Evolutionary conservation across 2,888 invertebrate genomes (phyloP).

Genomic region (Phrixothrix hirtus): DNA sequence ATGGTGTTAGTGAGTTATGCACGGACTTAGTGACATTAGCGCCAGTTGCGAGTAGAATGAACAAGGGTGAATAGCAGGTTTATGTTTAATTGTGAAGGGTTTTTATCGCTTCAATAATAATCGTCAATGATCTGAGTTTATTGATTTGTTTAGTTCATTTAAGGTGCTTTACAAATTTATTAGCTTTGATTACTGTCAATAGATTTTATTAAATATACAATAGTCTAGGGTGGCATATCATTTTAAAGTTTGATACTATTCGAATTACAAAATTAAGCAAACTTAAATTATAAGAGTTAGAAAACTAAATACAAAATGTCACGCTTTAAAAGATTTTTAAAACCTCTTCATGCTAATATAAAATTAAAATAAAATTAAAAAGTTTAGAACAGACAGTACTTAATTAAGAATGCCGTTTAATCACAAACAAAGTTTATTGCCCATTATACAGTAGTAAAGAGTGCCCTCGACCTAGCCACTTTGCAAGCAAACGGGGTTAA

Average conservation of each 20-base stretch:
- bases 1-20: constrained; percentile 31
- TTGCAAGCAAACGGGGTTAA: constrained; percentile 54
- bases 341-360: no score
- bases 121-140: constrained; percentile 48
- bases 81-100: constrained; percentile 42
- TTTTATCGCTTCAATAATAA: constrained; percentile 48
- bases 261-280: no score
- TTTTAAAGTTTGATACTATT: no score
- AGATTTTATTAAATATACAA: no score
- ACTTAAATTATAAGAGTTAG: no score
- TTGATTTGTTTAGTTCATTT: constrained; percentile 32
- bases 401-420: constrained; percentile 1
- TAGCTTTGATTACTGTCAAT: neutral
- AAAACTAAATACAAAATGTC: no score
- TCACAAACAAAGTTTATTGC: constrained; percentile 14
- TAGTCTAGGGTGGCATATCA: no score
- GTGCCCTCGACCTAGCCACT: constrained; percentile 46
- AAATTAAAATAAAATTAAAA: no score
- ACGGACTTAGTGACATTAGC: constrained; percentile 32
- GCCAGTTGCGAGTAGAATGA: constrained; percentile 35
- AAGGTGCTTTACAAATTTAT: constrained; percentile 10
- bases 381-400: neutral
- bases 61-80: constrained; percentile 46
- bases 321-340: no score
- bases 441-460: constrained; percentile 43